Evolutionary conservation across 2,113 vertebrate genomes (phyloP).

Genomic region (Cyanistes caeruleus): DNA sequence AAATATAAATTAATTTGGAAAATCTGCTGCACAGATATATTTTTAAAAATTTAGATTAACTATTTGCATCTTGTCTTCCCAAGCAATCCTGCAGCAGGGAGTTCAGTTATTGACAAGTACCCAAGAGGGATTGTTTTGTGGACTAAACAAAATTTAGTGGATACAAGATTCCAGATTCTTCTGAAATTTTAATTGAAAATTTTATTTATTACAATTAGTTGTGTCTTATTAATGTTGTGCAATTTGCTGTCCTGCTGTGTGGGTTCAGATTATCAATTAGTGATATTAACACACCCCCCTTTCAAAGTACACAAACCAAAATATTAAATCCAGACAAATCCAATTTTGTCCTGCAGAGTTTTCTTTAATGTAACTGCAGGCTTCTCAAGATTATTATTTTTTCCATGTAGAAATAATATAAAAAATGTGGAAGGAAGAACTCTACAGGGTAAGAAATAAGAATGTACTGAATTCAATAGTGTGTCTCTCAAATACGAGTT

Average conservation of each 20-base stretch:
- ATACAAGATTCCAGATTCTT: not conserved
- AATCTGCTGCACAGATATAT: conserved; percentile 8
- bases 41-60: not conserved
- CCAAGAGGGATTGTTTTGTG: not conserved
- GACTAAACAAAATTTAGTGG: not conserved
- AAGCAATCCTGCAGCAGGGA: not conserved
- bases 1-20: not conserved
- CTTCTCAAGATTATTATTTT: not conserved
- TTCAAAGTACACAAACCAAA: not conserved
- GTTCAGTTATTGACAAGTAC: not conserved
- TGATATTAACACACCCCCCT: not conserved
- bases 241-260: not conserved
- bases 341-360: accelerated
- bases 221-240: not conserved
- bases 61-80: not conserved
- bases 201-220: not conserved
- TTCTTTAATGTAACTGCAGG: not conserved
- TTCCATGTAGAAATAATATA: not conserved
- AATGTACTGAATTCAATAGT: not conserved
- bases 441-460: not conserved
- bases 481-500: not conserved
- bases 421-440: not conserved
- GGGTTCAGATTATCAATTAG: not conserved
- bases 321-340: not conserved
- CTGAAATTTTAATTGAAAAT: not conserved